Evolutionary conservation across 1,140 invertebrate genomes (phyloP).

Genomic region (Penaeus chinensis): DNA sequence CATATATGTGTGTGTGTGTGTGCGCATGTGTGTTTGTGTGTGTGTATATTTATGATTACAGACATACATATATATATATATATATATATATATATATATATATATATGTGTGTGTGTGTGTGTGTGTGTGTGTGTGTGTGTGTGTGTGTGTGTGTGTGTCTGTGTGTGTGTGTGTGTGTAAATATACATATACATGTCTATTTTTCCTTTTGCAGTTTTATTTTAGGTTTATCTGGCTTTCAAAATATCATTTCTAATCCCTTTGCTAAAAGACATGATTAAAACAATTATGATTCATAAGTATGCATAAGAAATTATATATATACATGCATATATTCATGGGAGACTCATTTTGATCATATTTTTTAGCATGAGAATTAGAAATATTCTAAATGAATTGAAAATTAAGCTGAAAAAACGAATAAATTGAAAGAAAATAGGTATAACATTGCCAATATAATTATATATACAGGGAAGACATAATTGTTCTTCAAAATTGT

Average conservation of each 20-base stretch:
- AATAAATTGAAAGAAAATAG: too few relatives aligned
- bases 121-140: not conserved
- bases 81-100: constrained; percentile 5
- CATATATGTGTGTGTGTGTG: too few relatives aligned
- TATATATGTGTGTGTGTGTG: not conserved
- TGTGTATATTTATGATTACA: not conserved
- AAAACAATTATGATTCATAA: too few relatives aligned
- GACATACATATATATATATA: not conserved
- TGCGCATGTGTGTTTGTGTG: too few relatives aligned
- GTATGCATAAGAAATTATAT: not conserved
- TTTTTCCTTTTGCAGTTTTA: too few relatives aligned
- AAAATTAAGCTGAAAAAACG: too few relatives aligned
- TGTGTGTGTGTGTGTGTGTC: not conserved
- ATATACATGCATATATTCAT: not conserved
- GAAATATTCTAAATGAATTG: too few relatives aligned
- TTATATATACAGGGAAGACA: not conserved
- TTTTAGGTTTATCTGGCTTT: too few relatives aligned
- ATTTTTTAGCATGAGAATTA: too few relatives aligned
- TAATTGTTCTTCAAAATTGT: not conserved
- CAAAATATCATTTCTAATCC: too few relatives aligned
- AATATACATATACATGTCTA: not conserved
- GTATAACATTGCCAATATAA: not conserved
- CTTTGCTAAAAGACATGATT: too few relatives aligned
- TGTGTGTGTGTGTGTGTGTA: not conserved
- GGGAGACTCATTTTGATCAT: too few relatives aligned